Evolutionary conservation across 2,888 invertebrate genomes (phyloP).

Genomic region (Erynnis tages): DNA sequence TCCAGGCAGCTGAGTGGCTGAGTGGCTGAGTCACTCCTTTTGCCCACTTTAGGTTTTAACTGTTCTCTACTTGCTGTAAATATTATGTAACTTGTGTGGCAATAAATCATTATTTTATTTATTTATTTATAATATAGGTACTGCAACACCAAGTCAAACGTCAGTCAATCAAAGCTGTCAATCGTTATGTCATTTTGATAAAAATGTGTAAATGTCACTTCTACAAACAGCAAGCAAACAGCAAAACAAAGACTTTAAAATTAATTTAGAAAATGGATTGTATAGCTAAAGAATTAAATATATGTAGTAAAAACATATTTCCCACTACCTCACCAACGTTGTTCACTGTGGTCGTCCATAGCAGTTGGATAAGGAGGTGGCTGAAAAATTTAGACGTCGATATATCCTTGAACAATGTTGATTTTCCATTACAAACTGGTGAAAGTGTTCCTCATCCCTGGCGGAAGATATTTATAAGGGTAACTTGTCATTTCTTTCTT

Average conservation of each 20-base stretch:
- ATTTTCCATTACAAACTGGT: slow-evolving; percentile 70
- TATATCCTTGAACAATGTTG: slow-evolving; percentile 62
- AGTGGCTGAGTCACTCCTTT: no score
- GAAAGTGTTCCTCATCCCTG: slow-evolving; percentile 81
- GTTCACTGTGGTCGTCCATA: slow-evolving; percentile 84
- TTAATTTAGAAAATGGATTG: slow-evolving; percentile 82
- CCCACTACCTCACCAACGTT: slow-evolving; percentile 80
- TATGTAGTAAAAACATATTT: slow-evolving; percentile 85
- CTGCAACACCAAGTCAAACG: no score
- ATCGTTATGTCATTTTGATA: not conserved
- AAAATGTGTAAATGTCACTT: slow-evolving; percentile 7
- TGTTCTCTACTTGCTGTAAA: no score
- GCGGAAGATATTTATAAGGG: slow-evolving; percentile 81
- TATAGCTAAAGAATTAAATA: slow-evolving; percentile 86
- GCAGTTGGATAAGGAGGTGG: slow-evolving; percentile 85
- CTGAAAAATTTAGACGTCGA: slow-evolving; percentile 72
- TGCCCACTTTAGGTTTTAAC: no score
- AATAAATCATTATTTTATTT: no score
- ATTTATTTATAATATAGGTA: no score
- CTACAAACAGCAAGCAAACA: slow-evolving; percentile 37
- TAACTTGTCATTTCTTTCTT: slow-evolving; percentile 41
- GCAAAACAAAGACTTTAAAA: slow-evolving; percentile 62
- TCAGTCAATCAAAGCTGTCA: no score
- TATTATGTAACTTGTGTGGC: no score
- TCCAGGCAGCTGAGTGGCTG: no score